These are phyloP conservation scores for Brachyhypopomus gauderio DNA, from an alignment of 2,113 vertebrate species.

Conservation along the genomic window DNA sequence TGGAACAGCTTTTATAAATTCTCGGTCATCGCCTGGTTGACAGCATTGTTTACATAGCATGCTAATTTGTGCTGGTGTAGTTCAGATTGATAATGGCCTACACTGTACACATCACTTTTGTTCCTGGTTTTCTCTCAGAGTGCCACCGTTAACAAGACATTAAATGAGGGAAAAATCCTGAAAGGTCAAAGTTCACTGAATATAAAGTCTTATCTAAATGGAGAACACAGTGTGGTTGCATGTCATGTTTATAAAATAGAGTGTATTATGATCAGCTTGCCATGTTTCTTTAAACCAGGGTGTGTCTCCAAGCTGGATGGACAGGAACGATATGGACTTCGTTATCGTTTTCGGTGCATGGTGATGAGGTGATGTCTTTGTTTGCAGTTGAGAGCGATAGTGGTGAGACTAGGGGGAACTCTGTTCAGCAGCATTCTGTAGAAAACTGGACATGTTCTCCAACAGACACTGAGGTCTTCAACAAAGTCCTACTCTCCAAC, in stretches of 20 bases:
- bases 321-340: background rate
- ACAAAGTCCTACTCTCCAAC: too few species aligned
- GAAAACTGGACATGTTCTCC: too few species aligned
- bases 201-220: background rate
- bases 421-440: too few species aligned
- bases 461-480: too few species aligned
- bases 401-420: too few species aligned
- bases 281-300: background rate
- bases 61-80: background rate
- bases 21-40: background rate
- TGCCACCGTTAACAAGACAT: background rate
- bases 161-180: background rate
- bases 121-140: background rate
- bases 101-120: background rate
- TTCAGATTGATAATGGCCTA: background rate
- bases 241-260: background rate
- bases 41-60: background rate
- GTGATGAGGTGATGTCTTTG: background rate
- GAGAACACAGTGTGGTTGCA: background rate
- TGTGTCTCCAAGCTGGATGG: background rate
- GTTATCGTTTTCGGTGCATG: background rate
- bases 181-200: background rate
- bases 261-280: background rate
- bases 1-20: background rate
- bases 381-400: background rate